A percentile compares a stretch with the other conserved stretches of the same genome.
phyloP scores from a whole-genome alignment of 1,140 invertebrate genomes.

The Eufriesea mexicana region DNA sequence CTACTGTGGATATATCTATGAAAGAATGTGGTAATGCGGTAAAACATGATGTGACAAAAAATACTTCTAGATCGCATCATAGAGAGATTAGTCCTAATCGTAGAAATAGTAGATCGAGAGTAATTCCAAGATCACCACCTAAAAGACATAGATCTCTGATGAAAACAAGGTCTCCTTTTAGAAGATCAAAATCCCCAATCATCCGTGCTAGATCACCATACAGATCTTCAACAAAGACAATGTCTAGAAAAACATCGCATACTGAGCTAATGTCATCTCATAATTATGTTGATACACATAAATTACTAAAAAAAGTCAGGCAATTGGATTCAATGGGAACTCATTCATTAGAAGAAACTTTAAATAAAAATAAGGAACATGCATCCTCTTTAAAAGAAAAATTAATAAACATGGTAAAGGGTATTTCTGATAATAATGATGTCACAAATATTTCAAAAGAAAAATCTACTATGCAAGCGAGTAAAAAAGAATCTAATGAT shows the following conservation, averaged over 20 bases:
- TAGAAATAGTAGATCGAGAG: slow-evolving; percentile 48
- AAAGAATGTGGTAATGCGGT: background rate
- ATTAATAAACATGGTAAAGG: slow-evolving; percentile 74
- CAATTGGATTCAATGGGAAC: slow-evolving; percentile 69
- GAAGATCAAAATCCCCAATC: slow-evolving; percentile 51
- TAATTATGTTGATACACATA: slow-evolving; percentile 41
- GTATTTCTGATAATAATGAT: slow-evolving; percentile 29
- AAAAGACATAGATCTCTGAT: slow-evolving; percentile 63
- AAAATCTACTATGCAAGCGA: background rate
- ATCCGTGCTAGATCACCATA: slow-evolving; percentile 30
- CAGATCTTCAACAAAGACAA: slow-evolving; percentile 38
- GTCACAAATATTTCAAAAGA: slow-evolving; percentile 20
- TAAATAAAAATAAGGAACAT: slow-evolving; percentile 63
- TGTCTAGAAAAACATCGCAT: slow-evolving; percentile 37
- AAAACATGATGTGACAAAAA: slow-evolving; percentile 38
- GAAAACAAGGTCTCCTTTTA: slow-evolving; percentile 48
- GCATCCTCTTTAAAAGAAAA: slow-evolving; percentile 78
- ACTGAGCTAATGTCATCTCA: slow-evolving; percentile 14
- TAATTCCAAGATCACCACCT: slow-evolving; percentile 38
- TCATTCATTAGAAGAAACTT: slow-evolving; percentile 27
- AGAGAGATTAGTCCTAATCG: slow-evolving; percentile 61
- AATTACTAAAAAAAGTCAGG: slow-evolving; percentile 76
- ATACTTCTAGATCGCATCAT: slow-evolving; percentile 45
- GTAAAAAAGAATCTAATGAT: slow-evolving; percentile 30
- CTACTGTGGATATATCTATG: slow-evolving; percentile 24